Percentiles rank a stretch among this genome's conserved stretches.
These are phyloP conservation scores for Sylvia borin DNA, from an alignment of 2,797 vertebrate genomes.

Conservation along the genomic window DNA sequence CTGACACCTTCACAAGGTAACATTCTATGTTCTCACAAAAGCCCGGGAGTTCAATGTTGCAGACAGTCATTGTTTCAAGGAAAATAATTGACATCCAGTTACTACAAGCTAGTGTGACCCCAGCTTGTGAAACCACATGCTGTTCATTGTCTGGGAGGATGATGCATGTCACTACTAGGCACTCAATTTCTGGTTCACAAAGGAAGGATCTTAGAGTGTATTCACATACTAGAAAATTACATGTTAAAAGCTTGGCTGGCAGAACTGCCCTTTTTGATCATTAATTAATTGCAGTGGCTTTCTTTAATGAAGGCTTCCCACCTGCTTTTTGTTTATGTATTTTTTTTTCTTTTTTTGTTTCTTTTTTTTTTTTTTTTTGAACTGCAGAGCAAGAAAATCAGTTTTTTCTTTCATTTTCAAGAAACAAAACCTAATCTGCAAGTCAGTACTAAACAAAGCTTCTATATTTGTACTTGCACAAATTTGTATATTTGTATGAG, in stretches of 20 bases:
- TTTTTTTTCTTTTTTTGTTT: not conserved
- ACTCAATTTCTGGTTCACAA: constrained; percentile 29
- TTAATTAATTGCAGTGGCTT: constrained; percentile 11
- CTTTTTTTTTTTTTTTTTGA: not conserved
- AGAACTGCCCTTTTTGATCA: constrained; percentile 16
- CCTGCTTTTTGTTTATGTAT: not conserved
- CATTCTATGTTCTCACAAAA: not conserved
- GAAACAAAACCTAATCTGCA: not conserved
- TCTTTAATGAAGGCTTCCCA: constrained; percentile 13
- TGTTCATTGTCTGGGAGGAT: constrained; percentile 22
- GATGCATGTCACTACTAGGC: constrained; percentile 11
- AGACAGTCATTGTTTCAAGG: constrained; percentile 16
- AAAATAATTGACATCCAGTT: constrained; percentile 34
- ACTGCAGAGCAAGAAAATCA: not conserved
- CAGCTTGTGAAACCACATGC: not conserved
- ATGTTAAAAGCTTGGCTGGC: not conserved
- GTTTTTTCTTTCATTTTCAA: not conserved
- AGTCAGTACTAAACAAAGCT: not conserved
- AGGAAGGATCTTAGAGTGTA: not conserved
- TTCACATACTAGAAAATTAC: constrained; percentile 9
- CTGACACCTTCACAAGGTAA: not conserved
- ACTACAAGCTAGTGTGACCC: constrained; percentile 17
- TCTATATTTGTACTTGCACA: not conserved
- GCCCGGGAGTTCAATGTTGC: not conserved
- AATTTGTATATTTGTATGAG: not conserved